Evolutionary conservation across 53 echinoderm and acorn worm species (phyloP), one percentile per base, ranked within the genome.

Genomic region (Apostichopus leukothele): DNA sequence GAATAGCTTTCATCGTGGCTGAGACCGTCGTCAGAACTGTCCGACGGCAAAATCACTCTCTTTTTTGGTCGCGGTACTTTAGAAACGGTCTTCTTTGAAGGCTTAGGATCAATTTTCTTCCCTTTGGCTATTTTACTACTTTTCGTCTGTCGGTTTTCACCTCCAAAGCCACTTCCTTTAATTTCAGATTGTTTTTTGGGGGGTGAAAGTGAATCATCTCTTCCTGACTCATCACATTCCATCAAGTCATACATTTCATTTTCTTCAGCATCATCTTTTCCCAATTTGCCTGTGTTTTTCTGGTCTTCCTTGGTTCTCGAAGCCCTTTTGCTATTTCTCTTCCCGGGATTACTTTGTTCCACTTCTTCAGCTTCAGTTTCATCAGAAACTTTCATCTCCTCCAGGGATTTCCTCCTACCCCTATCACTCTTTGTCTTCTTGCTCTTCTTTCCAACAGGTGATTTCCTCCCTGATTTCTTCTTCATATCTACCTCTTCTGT

Each of bases 1-100:
- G 76, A 75, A 75, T 12, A 27, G 22, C 76, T 75, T 11, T 75
- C 76, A 0, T 75, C 76, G 14, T 75, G 76, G 26, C 76, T 75
- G 25, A 11, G 26, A 75, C 50, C 50, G 10, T 75, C 76, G 11
- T 21, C 76, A 4, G 76, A 75, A 21, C 76, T 75, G 13, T 75
- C 39, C 12, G 25, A 25, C 76, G 13, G 13, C 18, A 18, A 25
- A 2, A 25, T 75, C 19, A 75, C 8, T 13, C 50, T 74, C 26
- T 75, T 75, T 50, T 75, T 75, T 25, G 26, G 76, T 75, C 76
- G 9, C 5, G 76, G 76, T 50, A 75, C 76, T 22, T 75, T 75
- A 27, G 76, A 25, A 4, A 75, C 39, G 39, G 39, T 39, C 3
- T 39, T 75, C 50, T 75, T 75, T 5, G 76, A 75, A 25, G 9